phyloP scores from a whole-genome alignment of 2,888 invertebrate genomes.

The Cephus pulcher region DNA sequence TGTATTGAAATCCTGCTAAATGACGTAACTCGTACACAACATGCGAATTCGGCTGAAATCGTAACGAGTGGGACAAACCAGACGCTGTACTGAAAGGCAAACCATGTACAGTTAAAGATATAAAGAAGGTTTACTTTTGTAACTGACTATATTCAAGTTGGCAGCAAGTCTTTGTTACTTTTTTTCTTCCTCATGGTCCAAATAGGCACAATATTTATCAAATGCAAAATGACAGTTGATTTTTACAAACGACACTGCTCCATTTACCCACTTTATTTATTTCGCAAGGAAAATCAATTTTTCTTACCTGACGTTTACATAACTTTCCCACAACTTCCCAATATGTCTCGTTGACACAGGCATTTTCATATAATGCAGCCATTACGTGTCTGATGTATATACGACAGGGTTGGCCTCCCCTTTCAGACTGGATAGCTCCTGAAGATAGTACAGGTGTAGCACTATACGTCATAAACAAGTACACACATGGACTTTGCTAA shows the following conservation, averaged over 20 bases:
- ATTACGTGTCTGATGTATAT: background rate
- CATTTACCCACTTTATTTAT: background rate
- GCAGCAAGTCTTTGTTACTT: background rate
- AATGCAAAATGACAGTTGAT: background rate
- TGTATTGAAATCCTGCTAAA: background rate
- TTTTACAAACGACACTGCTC: background rate
- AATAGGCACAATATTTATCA: background rate
- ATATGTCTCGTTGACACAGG: background rate
- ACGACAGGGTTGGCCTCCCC: background rate
- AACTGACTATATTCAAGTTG: background rate
- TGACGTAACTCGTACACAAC: background rate
- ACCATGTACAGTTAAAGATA: background rate
- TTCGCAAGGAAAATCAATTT: background rate
- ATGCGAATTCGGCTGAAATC: background rate
- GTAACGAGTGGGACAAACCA: background rate
- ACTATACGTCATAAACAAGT: background rate
- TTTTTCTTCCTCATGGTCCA: background rate
- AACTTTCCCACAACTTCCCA: background rate
- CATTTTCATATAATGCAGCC: background rate
- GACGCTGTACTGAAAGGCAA: background rate
- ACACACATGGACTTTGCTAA: background rate
- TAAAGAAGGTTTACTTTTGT: background rate
- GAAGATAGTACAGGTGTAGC: conserved; percentile 4
- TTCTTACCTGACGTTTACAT: background rate
- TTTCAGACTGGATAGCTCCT: background rate